Evolutionary conservation across 2,888 invertebrate species (phyloP).

Genomic region (Deroplatys truncata): DNA sequence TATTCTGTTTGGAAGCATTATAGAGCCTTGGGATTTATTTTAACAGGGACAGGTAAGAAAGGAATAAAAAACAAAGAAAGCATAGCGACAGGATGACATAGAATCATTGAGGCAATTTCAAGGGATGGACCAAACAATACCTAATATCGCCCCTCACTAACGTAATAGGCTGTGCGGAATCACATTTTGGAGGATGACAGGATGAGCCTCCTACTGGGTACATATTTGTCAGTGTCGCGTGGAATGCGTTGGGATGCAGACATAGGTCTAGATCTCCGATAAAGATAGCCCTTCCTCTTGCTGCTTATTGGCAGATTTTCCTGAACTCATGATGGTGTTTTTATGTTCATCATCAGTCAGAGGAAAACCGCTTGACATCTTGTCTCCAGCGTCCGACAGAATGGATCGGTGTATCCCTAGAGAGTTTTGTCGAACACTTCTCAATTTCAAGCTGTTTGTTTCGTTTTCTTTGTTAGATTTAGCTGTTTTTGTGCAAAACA

Average conservation of each 20-base stretch:
- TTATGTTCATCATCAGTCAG: neutral
- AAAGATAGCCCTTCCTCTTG: neutral
- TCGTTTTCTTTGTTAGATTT: neutral
- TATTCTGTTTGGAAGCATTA: too few relatives aligned
- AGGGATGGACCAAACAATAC: neutral
- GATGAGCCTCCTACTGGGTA: conserved; percentile 1
- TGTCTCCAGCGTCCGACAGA: neutral
- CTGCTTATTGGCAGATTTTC: conserved; percentile 4
- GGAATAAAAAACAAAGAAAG: neutral
- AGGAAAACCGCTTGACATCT: neutral
- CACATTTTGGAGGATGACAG: neutral
- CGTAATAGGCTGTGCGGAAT: neutral
- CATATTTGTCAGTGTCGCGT: conserved; percentile 4
- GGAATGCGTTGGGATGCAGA: neutral
- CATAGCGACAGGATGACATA: neutral
- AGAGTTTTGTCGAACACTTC: neutral
- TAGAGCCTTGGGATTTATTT: too few relatives aligned
- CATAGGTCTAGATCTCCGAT: neutral
- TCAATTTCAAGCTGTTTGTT: neutral
- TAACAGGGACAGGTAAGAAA: neutral
- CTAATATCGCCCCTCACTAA: neutral
- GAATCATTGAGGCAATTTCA: conserved; percentile 7
- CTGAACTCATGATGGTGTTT: neutral
- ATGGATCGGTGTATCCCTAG: neutral
- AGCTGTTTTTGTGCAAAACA: neutral